Evolutionary conservation across 2,113 vertebrate species (phyloP), one percentile per base, ranked within the genome.

Genomic region (Sterna hirundo): DNA sequence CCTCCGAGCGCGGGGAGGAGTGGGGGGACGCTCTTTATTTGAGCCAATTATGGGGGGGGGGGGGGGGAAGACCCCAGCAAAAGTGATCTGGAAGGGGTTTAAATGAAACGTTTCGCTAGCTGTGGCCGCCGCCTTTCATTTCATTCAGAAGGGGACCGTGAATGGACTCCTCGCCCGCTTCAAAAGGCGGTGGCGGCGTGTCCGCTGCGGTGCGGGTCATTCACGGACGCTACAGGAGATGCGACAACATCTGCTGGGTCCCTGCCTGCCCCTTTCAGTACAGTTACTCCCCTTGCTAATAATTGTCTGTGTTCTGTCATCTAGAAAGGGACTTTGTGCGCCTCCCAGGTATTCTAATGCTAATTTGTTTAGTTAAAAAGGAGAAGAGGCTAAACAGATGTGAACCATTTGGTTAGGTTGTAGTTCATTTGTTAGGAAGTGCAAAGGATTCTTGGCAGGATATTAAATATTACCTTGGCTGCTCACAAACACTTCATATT

Each of bases 401-500:
- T 97, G 97, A 97, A 83, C 97, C 97, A 95, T 98, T 98, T 98
- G 98, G 97, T 92, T 83, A 95, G 92, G 97, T 95, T 97, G 96
- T 98, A 96, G 97, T 97, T 98, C 97, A 97, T 98, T 98, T 98
- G 98, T 98, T 98, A 98, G 97, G 96, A 97, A 97, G 97, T 97
- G 94, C 93, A 94, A 97, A 97, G 96, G 97, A 96, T 97, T 94
- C 75, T 95, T 98, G 97, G 97, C 97, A 98, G 97, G 97, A 98
- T 98, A 98, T 98, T 98, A 98, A 98, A 98, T 98, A 98, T 98
- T 98, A 98, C 98, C 95, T 97, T 96, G 95, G 96, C 97, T 94
- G 94, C 97, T 98, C 98, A 97, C 97, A 95, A 97, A 97, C 98
- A 98, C 98, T 98, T 98, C 97, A 97, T 98, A 98, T 98, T 98